These are phyloP conservation scores for Marronus borbonicus DNA, from an alignment of 2,888 invertebrate genomes.

Conservation along the genomic window DNA sequence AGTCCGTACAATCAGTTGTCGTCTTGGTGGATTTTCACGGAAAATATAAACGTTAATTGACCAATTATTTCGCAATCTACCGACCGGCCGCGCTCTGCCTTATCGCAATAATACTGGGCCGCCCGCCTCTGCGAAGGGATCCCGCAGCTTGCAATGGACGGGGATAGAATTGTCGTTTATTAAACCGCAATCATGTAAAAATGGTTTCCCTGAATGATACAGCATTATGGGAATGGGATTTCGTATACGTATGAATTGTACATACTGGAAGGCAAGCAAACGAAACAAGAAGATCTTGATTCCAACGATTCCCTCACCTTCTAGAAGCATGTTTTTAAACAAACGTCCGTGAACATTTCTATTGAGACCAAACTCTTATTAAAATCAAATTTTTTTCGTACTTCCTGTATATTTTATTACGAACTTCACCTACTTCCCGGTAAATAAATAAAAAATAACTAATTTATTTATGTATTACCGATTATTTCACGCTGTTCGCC, in stretches of 20 bases:
- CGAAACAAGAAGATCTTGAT: no score
- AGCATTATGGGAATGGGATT: not conserved
- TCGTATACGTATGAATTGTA: no score
- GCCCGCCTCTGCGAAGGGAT: no score
- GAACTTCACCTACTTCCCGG: not conserved
- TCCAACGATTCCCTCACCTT: no score
- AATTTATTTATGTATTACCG: not conserved
- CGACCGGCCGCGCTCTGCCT: not conserved
- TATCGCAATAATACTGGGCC: no score
- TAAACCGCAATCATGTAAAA: not conserved
- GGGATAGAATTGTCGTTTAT: not conserved
- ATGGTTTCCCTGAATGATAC: not conserved
- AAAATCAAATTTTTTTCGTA: not conserved
- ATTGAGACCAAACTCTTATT: not conserved
- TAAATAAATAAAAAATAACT: not conserved
- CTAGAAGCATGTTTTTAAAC: no score
- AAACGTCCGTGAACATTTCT: no score
- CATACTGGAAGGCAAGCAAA: no score
- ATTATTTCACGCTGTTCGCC: not conserved
- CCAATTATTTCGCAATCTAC: constrained; percentile 47
- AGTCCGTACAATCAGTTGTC: not conserved
- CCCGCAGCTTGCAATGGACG: no score
- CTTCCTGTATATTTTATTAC: not conserved
- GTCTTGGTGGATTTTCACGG: not conserved
- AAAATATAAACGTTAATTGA: constrained; percentile 30